Percentiles rank a stretch among this genome's conserved stretches.
Conservation (phyloP, 2,797 vertebrate genomes). For the Pipistrellus pygmaeus region DNA sequence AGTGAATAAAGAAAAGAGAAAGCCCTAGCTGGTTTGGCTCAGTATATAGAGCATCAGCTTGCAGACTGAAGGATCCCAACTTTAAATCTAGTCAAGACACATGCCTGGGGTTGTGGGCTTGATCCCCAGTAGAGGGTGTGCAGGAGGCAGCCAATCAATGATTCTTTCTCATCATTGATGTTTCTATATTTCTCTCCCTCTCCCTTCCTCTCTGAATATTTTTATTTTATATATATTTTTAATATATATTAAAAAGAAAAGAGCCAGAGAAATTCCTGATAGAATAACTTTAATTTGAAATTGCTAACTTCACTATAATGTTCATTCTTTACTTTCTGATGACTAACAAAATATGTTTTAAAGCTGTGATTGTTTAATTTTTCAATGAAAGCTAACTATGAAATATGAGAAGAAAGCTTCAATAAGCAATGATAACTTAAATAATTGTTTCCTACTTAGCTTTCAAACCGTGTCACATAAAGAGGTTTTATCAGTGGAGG, state of each 20-base stretch:
- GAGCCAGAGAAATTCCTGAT: slow-evolving; percentile 51
- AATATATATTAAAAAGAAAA: neutral
- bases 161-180: too few relatives aligned
- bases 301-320: slow-evolving; percentile 49
- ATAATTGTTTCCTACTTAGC: slow-evolving; percentile 33
- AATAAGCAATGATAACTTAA: slow-evolving; percentile 42
- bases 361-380: slow-evolving; percentile 11
- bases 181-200: too few relatives aligned
- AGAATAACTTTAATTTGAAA: slow-evolving; percentile 54
- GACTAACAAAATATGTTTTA: slow-evolving; percentile 16
- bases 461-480: slow-evolving; percentile 58
- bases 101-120: too few relatives aligned
- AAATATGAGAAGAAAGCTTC: slow-evolving; percentile 23
- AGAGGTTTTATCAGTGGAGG: slow-evolving; percentile 47
- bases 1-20: slow-evolving; percentile 25
- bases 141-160: too few relatives aligned
- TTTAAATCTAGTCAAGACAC: too few relatives aligned
- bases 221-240: too few relatives aligned
- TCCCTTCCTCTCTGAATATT: too few relatives aligned
- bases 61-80: too few relatives aligned
- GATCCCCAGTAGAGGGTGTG: too few relatives aligned
- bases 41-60: too few relatives aligned
- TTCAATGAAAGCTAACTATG: slow-evolving; percentile 53
- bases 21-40: neutral
- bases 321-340: slow-evolving; percentile 54